Base-by-base conservation (phyloP, 1,140 invertebrate species). In the Maniola jurtina region DNA sequence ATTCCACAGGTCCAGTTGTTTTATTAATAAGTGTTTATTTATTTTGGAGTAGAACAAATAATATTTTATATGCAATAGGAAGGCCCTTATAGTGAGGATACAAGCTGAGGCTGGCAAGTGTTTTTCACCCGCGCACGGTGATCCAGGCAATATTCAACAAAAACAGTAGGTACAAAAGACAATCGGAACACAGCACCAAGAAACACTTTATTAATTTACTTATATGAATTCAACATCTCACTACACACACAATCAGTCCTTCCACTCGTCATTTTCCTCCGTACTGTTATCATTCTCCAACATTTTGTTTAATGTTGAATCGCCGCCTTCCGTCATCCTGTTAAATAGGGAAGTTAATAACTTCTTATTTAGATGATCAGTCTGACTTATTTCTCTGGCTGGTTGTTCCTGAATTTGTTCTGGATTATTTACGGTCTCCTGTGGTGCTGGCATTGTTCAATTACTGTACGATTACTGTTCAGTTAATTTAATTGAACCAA, bases 321-420 rank as follows among this genome's bases (percentile, higher is more conserved):
- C 76, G 47, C 75, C 80, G n/a, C 77, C 80, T 71, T 92, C 91
- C 54, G 93, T 93, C 79, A 94, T 91, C 58, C 91, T 84, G 61
- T 93, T 84, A 5, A 94, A 88, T 68, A 94, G 89, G 1, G 93
- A 93, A 52, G 92, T 90, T 25, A 94, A 84, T 42, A 94, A 81
- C 62, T 91, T 91, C 76, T 94, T 94, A 73, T 94, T 94, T 38
- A 94, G 71, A 60, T 91, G 92, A 80, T 94, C 93, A 1, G 93
- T 94, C 81, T 93, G 92, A 13, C 92, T 93, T 67, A 92, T 83
- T 90, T 94, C 93, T 33, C 91, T 69, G 3, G 64, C 62, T 16
- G 81, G 78, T 47, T 75, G 77, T 36, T 80, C 74, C 60, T 48
- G 38, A 42, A 57, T 55, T 62, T 70, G 76, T 48, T 80, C 71